Evolutionary conservation across 2,113 vertebrate genomes (phyloP), one percentile per base, ranked within the genome.

Genomic region (Neogale vison): DNA sequence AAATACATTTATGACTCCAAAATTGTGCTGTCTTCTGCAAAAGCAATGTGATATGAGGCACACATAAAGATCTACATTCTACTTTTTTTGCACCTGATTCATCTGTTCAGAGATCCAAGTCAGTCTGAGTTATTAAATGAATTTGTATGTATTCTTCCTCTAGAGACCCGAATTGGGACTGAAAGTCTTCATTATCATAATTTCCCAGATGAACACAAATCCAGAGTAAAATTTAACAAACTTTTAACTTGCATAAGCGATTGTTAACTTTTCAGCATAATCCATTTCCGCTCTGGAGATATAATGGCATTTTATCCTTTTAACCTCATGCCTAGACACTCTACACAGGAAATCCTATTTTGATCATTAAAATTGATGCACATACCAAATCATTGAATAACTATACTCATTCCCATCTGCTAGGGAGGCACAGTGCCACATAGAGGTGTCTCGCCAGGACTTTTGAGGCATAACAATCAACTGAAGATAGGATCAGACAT

Each of bases 331-430:
- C 80, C 80, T 96, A 24, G 39, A 91, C 93, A 84, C 63, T 95
- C 71, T 71, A 81, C 67, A 88, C 65, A 90, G 92, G 94, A 88
- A 79, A 96, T 92, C 55, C 69, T 93, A 63, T 84, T 95, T 95
- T 97, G 96, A 90, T 86, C 94, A 97, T 95, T 97, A 96, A 98
- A 98, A 97, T 52, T 95, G 82, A 95, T 86, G 77, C 61, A 90
- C 45, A 85, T 80, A 90, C 76, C 89, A 84, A 24, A 52, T 97
- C 80, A 69, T 1, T 71, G 63, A 89, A 69, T 97, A 90, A 55
- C 67, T 94, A 4, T 69, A n/a, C 8, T 93, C 31, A n/a, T 90
- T 95, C 67, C 76, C 96, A 96, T 97, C 97, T 98, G 96, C 92
- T 97, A 80, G 94, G 57, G 85, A 95, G 96, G 88, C 57, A 96